Conservation (phyloP, 2,888 invertebrate genomes). For the Clusia tigrina region DNA sequence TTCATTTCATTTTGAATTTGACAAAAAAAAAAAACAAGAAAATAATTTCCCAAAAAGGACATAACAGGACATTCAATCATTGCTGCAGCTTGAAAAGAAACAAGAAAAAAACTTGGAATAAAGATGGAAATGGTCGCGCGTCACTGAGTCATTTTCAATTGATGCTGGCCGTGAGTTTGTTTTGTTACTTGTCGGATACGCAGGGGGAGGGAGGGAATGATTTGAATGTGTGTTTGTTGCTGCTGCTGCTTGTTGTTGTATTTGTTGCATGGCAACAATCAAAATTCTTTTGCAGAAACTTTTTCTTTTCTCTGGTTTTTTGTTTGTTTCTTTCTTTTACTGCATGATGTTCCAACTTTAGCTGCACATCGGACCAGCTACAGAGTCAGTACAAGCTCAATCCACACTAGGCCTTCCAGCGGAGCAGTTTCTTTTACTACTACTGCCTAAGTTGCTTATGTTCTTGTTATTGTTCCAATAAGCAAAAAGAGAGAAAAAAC, state of each 20-base stretch:
- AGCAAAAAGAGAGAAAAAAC: background rate
- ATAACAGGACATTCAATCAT: background rate
- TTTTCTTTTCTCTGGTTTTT: background rate
- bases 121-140: background rate
- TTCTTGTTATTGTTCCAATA: too few species aligned
- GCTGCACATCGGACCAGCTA: too few species aligned
- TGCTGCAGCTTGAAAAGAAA: background rate
- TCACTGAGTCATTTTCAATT: background rate
- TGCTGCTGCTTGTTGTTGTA: too few species aligned
- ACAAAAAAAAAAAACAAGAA: too few species aligned
- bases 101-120: background rate
- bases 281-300: conserved; percentile 21
- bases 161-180: background rate
- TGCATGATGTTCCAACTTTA: background rate
- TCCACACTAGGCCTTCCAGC: background rate
- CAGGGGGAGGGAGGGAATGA: background rate
- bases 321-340: background rate
- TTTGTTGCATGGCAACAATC: conserved; percentile 23
- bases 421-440: background rate
- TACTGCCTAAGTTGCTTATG: too few species aligned
- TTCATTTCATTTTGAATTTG: background rate
- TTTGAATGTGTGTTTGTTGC: background rate
- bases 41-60: conserved; percentile 4
- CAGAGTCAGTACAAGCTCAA: background rate
- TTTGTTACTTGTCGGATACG: background rate